Percentiles rank a stretch among this genome's conserved stretches.
These are phyloP conservation scores for Lutjanus campechanus DNA, from an alignment of 2,797 vertebrate species.

Conservation along the genomic window DNA sequence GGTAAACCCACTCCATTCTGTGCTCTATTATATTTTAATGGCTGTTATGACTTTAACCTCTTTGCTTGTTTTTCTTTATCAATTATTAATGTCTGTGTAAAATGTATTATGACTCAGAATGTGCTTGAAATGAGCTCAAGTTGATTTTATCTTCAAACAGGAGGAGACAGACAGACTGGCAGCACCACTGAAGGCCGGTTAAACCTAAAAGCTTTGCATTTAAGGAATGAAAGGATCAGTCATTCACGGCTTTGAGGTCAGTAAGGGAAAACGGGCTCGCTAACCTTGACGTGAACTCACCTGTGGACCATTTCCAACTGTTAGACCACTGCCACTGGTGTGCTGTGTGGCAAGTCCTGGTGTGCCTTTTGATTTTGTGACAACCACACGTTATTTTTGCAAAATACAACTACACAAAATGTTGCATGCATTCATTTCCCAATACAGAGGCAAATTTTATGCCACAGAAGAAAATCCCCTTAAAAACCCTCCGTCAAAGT, in stretches of 20 bases:
- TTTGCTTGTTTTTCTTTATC: constrained; percentile 59
- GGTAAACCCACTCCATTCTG: constrained; percentile 57
- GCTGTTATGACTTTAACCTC: constrained; percentile 56
- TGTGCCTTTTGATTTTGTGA: no score
- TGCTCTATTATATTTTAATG: constrained; percentile 56
- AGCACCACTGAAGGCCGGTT: constrained; percentile 22
- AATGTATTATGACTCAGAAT: constrained; percentile 38
- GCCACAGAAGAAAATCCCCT: no score
- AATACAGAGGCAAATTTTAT: no score
- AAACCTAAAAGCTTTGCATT: constrained; percentile 30
- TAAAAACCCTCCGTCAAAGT: no score
- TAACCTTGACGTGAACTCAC: constrained; percentile 56
- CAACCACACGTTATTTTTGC: no score
- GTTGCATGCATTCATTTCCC: no score
- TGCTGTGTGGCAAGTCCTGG: no score
- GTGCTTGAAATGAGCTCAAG: constrained; percentile 26
- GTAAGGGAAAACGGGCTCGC: neutral
- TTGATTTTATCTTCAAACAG: constrained; percentile 58
- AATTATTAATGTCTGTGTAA: constrained; percentile 47
- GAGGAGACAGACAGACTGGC: constrained; percentile 30
- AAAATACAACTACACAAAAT: no score
- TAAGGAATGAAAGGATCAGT: constrained; percentile 28
- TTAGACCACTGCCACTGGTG: neutral
- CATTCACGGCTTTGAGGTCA: constrained; percentile 27
- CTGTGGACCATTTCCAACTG: constrained; percentile 46